Conservation (phyloP, 2,797 vertebrate species). For the Chelidonichthys spinosus region DNA sequence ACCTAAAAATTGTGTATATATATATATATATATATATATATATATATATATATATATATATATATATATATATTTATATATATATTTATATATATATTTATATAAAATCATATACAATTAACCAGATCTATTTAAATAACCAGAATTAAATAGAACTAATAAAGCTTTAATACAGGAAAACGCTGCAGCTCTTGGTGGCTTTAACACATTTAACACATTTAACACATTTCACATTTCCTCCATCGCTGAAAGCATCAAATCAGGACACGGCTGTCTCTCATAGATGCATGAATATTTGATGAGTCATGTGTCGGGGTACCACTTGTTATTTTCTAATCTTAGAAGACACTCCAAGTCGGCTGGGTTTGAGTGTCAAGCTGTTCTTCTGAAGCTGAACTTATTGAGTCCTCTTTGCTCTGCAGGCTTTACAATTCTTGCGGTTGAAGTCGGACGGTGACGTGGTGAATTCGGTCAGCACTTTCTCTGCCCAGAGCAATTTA, state of each 20-base stretch:
- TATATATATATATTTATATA: too few relatives aligned
- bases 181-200: background rate
- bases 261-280: background rate
- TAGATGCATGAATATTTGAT: background rate
- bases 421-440: too few relatives aligned
- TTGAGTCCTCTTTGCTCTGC: rapidly evolving
- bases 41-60: too few relatives aligned
- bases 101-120: too few relatives aligned
- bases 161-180: constrained; percentile 37
- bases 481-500: rapidly evolving
- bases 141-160: background rate
- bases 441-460: rapidly evolving
- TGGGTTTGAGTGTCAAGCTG: too few relatives aligned
- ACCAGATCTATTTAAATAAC: too few relatives aligned
- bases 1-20: too few relatives aligned
- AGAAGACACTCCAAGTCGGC: background rate
- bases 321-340: background rate
- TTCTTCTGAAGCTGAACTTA: too few relatives aligned
- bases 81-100: too few relatives aligned
- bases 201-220: background rate
- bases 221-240: too few relatives aligned
- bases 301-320: background rate
- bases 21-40: too few relatives aligned
- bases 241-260: background rate
- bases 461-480: rapidly evolving